Percentiles rank a stretch among this genome's conserved stretches.
Evolutionary conservation across 2,797 vertebrate genomes (phyloP).

Genomic region (Phrynocephalus vlangalii): DNA sequence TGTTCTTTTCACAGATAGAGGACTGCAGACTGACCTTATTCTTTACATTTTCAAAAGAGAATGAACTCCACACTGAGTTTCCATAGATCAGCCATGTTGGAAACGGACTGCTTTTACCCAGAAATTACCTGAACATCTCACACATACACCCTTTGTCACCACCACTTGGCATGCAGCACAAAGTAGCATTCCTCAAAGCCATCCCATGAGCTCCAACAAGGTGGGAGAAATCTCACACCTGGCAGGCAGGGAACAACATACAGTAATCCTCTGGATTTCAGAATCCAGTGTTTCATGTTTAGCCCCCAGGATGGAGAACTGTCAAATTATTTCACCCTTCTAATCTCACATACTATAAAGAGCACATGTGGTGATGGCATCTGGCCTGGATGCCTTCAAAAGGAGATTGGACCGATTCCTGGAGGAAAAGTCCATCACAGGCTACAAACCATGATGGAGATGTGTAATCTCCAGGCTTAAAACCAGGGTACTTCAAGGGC

Average conservation of each 20-base stretch:
- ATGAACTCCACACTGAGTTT: conserved; percentile 28
- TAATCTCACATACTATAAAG: not conserved
- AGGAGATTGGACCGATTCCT: too few species aligned
- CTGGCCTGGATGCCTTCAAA: too few species aligned
- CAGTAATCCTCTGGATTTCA: not conserved
- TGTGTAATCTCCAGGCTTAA: too few species aligned
- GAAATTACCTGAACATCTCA: not conserved
- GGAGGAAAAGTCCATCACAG: too few species aligned
- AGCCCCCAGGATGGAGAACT: not conserved
- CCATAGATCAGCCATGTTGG: conserved; percentile 30
- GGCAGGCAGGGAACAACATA: not conserved
- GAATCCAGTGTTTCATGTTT: not conserved
- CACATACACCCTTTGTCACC: not conserved
- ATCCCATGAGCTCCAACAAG: not conserved
- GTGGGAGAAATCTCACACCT: not conserved
- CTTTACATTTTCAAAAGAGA: conserved; percentile 5
- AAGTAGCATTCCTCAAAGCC: not conserved
- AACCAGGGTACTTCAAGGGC: too few species aligned
- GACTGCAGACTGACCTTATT: conserved; percentile 39
- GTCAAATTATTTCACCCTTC: not conserved
- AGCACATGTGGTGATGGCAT: not conserved
- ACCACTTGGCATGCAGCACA: not conserved
- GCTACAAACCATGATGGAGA: too few species aligned
- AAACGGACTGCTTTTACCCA: not conserved
- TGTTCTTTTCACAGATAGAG: conserved; percentile 47